phyloP scores from a whole-genome alignment of 1,140 invertebrate species.

The Scaptomyza montana region DNA sequence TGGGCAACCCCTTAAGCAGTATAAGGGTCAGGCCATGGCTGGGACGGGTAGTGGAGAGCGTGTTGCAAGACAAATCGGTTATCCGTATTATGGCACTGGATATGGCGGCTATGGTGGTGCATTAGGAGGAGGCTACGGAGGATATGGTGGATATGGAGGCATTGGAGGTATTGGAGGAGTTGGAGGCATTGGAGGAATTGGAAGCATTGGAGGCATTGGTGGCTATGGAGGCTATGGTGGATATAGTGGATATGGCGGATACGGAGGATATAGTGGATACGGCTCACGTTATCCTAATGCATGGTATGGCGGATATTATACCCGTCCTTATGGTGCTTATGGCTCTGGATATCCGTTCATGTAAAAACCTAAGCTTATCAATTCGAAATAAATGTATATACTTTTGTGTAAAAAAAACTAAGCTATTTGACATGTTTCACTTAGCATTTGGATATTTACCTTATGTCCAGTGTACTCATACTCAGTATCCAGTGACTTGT shows the following conservation, averaged over 20 bases:
- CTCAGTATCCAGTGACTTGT: slow-evolving; percentile 16
- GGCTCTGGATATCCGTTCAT: slow-evolving; percentile 52
- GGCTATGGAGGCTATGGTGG: slow-evolving; percentile 26
- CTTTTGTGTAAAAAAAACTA: not conserved
- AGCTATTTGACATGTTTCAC: slow-evolving; percentile 22
- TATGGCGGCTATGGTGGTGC: slow-evolving; percentile 35
- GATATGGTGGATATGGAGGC: slow-evolving; percentile 34
- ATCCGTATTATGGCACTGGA: slow-evolving; percentile 29
- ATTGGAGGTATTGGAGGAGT: slow-evolving; percentile 21
- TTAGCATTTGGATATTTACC: slow-evolving; percentile 22
- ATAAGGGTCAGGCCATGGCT: slow-evolving; percentile 16
- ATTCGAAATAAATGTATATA: slow-evolving; percentile 27
- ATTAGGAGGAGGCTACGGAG: slow-evolving; percentile 34
- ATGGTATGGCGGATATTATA: slow-evolving; percentile 54
- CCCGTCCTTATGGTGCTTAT: slow-evolving; percentile 63
- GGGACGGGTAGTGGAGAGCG: slow-evolving; percentile 19
- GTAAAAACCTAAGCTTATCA: slow-evolving; percentile 42
- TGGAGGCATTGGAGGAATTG: slow-evolving; percentile 22
- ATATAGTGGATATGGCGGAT: slow-evolving; percentile 30
- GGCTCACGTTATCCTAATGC: slow-evolving; percentile 47
- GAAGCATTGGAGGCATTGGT: slow-evolving; percentile 16
- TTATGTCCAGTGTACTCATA: slow-evolving; percentile 1
- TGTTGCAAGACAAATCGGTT: slow-evolving; percentile 53
- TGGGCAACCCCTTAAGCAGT: slow-evolving; percentile 57
- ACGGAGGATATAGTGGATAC: not conserved